phyloP scores from a whole-genome alignment of 2,113 vertebrate genomes.

The Mobula birostris region DNA sequence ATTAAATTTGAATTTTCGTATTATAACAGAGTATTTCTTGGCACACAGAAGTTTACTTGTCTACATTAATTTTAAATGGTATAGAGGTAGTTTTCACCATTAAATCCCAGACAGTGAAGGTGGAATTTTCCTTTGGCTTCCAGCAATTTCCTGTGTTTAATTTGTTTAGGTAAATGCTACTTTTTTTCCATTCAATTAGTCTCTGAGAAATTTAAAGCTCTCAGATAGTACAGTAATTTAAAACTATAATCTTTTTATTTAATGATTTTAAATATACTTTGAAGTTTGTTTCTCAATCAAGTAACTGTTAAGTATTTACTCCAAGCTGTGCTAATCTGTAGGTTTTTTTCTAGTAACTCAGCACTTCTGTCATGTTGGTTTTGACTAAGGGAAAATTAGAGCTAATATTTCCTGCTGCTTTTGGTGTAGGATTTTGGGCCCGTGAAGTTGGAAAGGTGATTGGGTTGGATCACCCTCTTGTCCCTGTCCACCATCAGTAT shows the following conservation, averaged over 20 bases:
- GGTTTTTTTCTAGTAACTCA: not conserved
- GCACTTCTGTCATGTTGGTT: not conserved
- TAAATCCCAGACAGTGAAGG: not conserved
- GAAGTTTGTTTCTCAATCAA: not conserved
- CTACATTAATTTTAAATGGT: not conserved
- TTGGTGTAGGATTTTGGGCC: slow-evolving; percentile 83
- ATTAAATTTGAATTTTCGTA: not conserved
- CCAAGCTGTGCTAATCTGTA: not conserved
- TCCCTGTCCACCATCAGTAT: slow-evolving; percentile 96
- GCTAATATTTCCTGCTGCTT: not conserved
- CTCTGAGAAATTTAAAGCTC: not conserved
- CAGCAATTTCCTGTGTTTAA: not conserved
- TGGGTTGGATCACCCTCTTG: slow-evolving; percentile 80
- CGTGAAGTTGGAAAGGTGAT: slow-evolving; percentile 82
- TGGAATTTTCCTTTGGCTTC: not conserved
- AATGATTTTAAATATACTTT: not conserved
- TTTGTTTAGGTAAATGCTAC: not conserved
- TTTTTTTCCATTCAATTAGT: not conserved
- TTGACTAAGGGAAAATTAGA: not conserved
- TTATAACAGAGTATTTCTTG: not conserved
- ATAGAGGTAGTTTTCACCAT: not conserved
- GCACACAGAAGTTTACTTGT: not conserved
- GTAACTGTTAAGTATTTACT: not conserved
- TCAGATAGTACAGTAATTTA: not conserved
- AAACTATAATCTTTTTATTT: not conserved